Conservation (phyloP, 1,140 invertebrate species). For the Microvelia longipes region DNA sequence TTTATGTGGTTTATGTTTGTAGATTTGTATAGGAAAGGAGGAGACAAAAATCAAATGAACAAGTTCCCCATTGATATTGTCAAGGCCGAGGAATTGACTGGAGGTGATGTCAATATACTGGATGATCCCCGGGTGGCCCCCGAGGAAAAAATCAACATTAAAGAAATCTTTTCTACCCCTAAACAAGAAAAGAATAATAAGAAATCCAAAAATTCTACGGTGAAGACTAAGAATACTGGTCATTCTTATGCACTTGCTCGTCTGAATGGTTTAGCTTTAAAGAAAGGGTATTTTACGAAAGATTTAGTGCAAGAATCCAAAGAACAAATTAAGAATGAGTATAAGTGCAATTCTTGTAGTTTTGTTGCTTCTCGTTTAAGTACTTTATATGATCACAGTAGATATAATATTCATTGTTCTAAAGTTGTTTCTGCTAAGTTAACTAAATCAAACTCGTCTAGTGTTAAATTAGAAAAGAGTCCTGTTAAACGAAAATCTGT, state of each 20-base stretch:
- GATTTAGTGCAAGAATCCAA: neutral
- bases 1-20: too few species aligned
- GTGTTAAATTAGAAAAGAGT: neutral
- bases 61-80: constrained; percentile 57
- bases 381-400: neutral
- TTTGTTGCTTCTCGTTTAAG: constrained; percentile 25
- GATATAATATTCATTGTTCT: neutral
- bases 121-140: constrained; percentile 39
- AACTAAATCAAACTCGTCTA: neutral
- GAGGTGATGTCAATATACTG: constrained; percentile 43
- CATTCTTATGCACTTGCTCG: neutral
- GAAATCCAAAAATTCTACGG: neutral
- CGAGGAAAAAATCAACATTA: constrained; percentile 35
- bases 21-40: constrained; percentile 35
- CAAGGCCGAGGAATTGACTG: constrained; percentile 46
- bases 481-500: neutral
- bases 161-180: constrained; percentile 36
- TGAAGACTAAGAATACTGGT: too few species aligned
- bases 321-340: neutral
- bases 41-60: constrained; percentile 39
- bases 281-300: neutral
- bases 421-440: neutral
- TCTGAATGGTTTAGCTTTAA: neutral
- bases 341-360: neutral
- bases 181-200: constrained; percentile 11